phyloP scores from a whole-genome alignment of 1,140 invertebrate genomes.

The Zaprionus davidi region DNA sequence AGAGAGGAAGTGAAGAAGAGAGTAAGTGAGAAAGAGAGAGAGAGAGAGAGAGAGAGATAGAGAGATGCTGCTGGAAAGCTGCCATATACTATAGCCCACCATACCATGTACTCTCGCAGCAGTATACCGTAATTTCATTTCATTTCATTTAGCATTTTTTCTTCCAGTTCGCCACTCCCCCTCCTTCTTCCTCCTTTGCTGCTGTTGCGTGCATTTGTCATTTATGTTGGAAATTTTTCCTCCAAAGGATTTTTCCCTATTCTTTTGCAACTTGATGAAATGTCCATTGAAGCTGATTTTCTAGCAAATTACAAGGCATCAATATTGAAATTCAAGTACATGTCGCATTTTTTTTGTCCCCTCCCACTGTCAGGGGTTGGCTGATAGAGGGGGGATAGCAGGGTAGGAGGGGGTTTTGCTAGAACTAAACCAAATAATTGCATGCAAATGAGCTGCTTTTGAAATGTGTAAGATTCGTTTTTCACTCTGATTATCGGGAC shows the following conservation, averaged over 20 bases:
- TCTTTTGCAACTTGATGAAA: slow-evolving; percentile 64
- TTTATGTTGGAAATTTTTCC: slow-evolving; percentile 46
- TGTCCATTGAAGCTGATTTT: slow-evolving; percentile 73
- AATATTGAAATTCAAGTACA: slow-evolving; percentile 73
- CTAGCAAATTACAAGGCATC: slow-evolving; percentile 66
- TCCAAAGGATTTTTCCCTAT: slow-evolving; percentile 23
- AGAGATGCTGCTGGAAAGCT: neutral
- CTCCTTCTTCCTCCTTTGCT: neutral
- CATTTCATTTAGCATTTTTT: slow-evolving; percentile 80
- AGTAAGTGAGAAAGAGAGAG: neutral
- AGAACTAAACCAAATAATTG: slow-evolving; percentile 62
- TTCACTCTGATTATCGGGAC: slow-evolving; percentile 12
- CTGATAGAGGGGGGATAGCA: neutral
- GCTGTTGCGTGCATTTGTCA: slow-evolving; percentile 71
- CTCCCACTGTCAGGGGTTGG: neutral
- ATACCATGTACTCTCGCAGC: slow-evolving; percentile 8
- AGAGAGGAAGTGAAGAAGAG: neutral
- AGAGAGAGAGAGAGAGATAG: neutral
- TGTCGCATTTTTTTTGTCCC: slow-evolving; percentile 59
- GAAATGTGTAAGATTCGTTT: slow-evolving; percentile 18
- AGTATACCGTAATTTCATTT: slow-evolving; percentile 74
- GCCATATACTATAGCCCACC: slow-evolving; percentile 11
- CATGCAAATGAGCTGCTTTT: slow-evolving; percentile 69
- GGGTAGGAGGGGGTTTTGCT: slow-evolving; percentile 6
- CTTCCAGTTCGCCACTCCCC: slow-evolving; percentile 1